Evolutionary conservation across 2,113 vertebrate species (phyloP), one percentile per base, ranked within the genome.

Genomic region (Psittacus erithacus): DNA sequence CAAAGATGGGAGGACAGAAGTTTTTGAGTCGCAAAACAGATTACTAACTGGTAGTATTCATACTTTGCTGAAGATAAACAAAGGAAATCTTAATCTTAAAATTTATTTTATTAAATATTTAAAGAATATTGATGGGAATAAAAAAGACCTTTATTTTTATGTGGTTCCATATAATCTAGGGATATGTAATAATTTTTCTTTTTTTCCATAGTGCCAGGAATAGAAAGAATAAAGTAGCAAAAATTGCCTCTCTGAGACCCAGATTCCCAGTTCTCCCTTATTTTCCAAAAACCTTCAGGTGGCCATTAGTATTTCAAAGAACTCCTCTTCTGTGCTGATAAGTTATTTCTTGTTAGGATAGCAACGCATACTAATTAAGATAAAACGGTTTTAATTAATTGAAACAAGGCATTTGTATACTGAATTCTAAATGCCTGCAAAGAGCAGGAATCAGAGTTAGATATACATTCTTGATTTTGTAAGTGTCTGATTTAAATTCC

Each of bases 361-460:
- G 46, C 69, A 97, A 96, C 85, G 93, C 57, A 39, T 69, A 39
- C 75, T 97, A 98, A 98, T 98, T 97, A 97, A 98, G 97, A 98
- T 92, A 89, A 98, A 98, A 91, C 95, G 74, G 97, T 98, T 93
- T 88, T 96, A 96, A 95, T 97, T 97, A 98, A 97, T 92, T 97
- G 93, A 96, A 98, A 96, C 77, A 86, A 97, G 90, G 77, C 86
- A 95, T 97, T 97, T 86, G 22, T 78, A 94, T 79, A 80, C 77
- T 90, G 93, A 90, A 71, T 93, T 96, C 20, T 86, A 92, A 96
- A 97, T 87, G 67, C 85, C 93, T 97, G 41, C 39, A 96, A 93
- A 94, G 63, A 97, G 84, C 55, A 74, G 79, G 50, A 93, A 85
- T 98, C 28, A n/a, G 92, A 95, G 93, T 95, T 78, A 97, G 82